These are phyloP conservation scores for Pomatorhinus ruficollis DNA, from an alignment of 2,113 vertebrate species.

Conservation along the genomic window DNA sequence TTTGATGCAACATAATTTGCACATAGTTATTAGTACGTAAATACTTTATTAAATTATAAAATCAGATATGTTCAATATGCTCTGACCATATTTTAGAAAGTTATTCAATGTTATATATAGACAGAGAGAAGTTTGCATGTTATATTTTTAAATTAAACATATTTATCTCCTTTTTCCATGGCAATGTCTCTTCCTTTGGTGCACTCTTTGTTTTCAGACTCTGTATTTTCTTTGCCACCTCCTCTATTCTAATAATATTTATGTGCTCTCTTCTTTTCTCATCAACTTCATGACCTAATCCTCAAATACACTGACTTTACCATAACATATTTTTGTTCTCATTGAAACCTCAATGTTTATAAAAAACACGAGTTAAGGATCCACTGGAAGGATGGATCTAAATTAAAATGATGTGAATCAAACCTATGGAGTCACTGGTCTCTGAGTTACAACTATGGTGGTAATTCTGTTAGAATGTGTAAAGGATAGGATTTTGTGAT, in stretches of 20 bases:
- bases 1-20: not conserved
- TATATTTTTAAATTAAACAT: not conserved
- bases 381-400: not conserved
- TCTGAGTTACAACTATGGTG: not conserved
- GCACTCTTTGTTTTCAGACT: not conserved
- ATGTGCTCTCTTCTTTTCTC: not conserved
- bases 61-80: not conserved
- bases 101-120: not conserved
- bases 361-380: not conserved
- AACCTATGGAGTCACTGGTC: not conserved
- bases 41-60: not conserved
- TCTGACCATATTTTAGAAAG: not conserved
- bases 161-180: not conserved
- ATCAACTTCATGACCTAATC: not conserved
- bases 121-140: accelerated
- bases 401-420: not conserved
- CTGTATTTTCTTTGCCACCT: accelerated
- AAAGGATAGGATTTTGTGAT: not conserved
- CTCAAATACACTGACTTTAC: not conserved
- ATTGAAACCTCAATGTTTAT: not conserved
- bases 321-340: not conserved
- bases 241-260: not conserved
- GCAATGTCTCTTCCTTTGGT: accelerated
- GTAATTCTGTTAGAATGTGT: not conserved
- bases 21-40: not conserved